A percentile compares a stretch with the other conserved stretches of the same genome.
Evolutionary conservation across 2,888 invertebrate genomes (phyloP).

Genomic region (Phania funesta): DNA sequence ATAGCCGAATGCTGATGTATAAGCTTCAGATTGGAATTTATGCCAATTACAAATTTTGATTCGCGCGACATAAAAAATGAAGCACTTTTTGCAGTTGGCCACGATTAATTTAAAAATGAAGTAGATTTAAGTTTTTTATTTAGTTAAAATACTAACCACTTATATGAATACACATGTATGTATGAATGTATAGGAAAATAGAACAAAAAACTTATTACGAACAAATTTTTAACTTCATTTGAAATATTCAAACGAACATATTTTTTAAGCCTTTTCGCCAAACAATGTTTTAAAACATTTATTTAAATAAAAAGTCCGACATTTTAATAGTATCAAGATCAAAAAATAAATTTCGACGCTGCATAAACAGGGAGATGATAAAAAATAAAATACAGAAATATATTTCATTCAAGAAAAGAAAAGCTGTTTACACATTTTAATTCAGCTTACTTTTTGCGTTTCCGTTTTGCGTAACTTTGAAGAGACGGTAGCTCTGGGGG

Average conservation of each 20-base stretch:
- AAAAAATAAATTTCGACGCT: slow-evolving; percentile 70
- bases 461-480: slow-evolving; percentile 74
- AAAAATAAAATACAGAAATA: slow-evolving; percentile 31
- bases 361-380: slow-evolving; percentile 15
- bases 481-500: slow-evolving; percentile 63
- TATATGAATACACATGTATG: too few relatives aligned
- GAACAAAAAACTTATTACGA: not conserved
- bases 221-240: not conserved
- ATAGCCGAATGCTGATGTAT: too few relatives aligned
- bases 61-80: too few relatives aligned
- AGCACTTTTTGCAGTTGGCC: too few relatives aligned
- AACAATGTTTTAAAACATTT: slow-evolving; percentile 27
- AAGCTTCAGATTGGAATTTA: too few relatives aligned
- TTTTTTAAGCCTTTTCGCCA: not conserved
- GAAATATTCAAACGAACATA: not conserved
- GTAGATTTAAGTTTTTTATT: too few relatives aligned
- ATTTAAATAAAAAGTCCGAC: slow-evolving; percentile 69
- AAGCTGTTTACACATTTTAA: not conserved
- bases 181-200: not conserved
- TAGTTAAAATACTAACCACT: too few relatives aligned
- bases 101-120: too few relatives aligned
- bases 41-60: too few relatives aligned
- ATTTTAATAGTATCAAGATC: slow-evolving; percentile 67
- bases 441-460: slow-evolving; percentile 74
- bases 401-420: slow-evolving; percentile 6